These are phyloP conservation scores for Bombyx huttoni DNA, from an alignment of 2,888 invertebrate species.

Conservation along the genomic window DNA sequence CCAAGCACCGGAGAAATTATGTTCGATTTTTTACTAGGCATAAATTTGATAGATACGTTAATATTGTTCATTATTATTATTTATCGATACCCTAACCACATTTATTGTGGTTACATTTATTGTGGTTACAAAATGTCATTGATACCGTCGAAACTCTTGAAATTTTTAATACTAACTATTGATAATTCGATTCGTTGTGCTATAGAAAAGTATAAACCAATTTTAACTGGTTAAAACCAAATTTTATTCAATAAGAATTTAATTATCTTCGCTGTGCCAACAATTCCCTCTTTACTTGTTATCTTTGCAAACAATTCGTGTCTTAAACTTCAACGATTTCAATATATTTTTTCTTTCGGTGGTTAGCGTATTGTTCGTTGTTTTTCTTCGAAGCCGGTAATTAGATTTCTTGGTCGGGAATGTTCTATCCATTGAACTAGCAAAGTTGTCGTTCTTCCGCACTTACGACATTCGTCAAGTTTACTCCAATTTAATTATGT, in stretches of 20 bases:
- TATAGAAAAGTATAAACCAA: conserved; percentile 10
- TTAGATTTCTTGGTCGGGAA: background rate
- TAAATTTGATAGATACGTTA: background rate
- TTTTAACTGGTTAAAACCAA: conserved; percentile 8
- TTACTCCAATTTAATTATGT: too few species aligned
- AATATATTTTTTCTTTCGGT: too few species aligned
- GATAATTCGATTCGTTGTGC: conserved; percentile 12
- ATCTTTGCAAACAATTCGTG: too few species aligned
- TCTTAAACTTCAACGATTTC: too few species aligned
- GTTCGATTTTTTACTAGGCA: background rate
- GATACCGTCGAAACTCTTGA: conserved; percentile 9
- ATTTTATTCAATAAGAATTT: background rate
- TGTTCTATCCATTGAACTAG: background rate
- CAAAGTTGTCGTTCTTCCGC: background rate
- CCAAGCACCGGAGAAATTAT: background rate
- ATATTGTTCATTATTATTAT: too few species aligned
- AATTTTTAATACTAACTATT: conserved; percentile 9
- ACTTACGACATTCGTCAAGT: background rate
- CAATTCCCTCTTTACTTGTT: too few species aligned
- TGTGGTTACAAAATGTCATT: conserved; percentile 13
- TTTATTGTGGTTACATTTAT: too few species aligned
- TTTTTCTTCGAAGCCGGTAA: too few species aligned
- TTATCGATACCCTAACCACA: too few species aligned
- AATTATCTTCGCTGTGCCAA: too few species aligned
- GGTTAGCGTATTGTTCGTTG: too few species aligned